A percentile compares a stretch with the other conserved stretches of the same genome.
phyloP scores from a whole-genome alignment of 2,113 vertebrate species.

The Calyptomena viridis region DNA sequence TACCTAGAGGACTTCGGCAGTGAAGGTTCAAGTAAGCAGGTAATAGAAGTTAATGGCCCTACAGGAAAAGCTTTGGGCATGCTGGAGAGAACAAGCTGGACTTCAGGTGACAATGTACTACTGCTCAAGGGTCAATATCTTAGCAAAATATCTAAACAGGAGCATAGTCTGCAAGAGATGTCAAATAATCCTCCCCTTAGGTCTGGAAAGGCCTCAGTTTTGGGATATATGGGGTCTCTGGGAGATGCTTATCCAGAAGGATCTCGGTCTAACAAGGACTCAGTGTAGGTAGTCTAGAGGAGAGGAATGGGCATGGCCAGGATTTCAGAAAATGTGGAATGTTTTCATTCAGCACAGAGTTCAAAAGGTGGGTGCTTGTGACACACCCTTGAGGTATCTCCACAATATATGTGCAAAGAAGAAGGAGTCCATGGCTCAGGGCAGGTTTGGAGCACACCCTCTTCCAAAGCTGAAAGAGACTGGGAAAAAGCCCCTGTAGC shows the following conservation, averaged over 20 bases:
- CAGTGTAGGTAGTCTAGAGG: background rate
- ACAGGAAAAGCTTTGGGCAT: background rate
- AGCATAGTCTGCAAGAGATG: background rate
- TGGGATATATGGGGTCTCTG: background rate
- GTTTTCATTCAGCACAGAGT: background rate
- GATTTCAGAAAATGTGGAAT: background rate
- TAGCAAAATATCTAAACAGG: background rate
- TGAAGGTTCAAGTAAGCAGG: background rate
- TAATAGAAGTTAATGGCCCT: background rate
- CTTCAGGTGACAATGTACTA: fast-evolving
- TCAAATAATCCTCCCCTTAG: background rate
- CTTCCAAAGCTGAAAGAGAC: background rate
- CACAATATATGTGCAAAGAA: background rate
- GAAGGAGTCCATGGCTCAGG: background rate
- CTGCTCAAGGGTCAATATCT: background rate
- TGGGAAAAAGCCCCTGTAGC: background rate
- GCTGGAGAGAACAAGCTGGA: background rate
- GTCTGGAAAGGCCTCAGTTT: background rate
- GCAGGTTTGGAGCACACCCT: background rate
- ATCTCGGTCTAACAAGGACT: background rate
- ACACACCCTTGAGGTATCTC: background rate
- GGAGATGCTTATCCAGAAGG: fast-evolving
- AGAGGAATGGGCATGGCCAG: background rate
- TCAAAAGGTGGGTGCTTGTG: background rate
- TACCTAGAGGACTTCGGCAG: background rate